phyloP scores from a whole-genome alignment of 2,113 vertebrate genomes.

The Propithecus coquereli region DNA sequence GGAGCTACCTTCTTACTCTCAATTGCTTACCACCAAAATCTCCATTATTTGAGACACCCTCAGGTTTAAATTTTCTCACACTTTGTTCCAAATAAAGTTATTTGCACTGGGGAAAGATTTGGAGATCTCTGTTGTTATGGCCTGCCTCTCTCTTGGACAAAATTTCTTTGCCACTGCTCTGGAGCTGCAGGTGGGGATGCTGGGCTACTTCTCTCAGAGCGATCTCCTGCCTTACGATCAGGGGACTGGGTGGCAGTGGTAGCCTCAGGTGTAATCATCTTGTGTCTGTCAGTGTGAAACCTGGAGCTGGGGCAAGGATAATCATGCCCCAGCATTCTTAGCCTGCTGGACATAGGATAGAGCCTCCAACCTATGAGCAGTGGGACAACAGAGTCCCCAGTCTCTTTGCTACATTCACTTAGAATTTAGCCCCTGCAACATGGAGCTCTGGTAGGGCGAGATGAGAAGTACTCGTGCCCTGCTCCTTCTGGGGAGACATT shows the following conservation, averaged over 20 bases:
- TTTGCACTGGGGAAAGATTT: background rate
- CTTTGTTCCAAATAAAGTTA: background rate
- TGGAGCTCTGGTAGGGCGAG: background rate
- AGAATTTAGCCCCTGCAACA: background rate
- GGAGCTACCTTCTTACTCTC: background rate
- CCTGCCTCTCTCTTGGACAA: background rate
- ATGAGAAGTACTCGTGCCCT: background rate
- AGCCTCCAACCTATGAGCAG: background rate
- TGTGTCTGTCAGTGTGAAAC: background rate
- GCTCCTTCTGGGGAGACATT: background rate
- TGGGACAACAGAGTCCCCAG: background rate
- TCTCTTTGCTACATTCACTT: background rate
- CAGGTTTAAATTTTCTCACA: background rate
- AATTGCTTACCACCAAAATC: background rate
- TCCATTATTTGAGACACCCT: background rate
- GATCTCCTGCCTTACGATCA: background rate
- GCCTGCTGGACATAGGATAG: background rate
- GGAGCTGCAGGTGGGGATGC: background rate
- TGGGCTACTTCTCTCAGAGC: background rate
- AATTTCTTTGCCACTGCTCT: background rate
- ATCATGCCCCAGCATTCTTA: background rate
- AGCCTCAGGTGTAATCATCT: background rate
- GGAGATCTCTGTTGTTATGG: background rate
- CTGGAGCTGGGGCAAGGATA: background rate
- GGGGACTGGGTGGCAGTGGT: background rate